Evolutionary conservation across 2,888 invertebrate genomes (phyloP).

Genomic region (Silvanus unidentatus): DNA sequence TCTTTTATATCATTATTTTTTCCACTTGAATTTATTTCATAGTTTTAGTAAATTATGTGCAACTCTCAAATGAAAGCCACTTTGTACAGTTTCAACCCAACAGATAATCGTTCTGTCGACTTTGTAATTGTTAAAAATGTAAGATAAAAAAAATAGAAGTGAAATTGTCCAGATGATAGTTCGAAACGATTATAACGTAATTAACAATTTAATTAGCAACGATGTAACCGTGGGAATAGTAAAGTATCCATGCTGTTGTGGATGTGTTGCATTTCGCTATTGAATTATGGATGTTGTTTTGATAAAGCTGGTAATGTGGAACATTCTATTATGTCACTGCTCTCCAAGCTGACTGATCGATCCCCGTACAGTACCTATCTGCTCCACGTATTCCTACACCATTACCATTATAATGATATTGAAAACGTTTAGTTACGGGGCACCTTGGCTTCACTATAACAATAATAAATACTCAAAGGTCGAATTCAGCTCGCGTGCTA

Average conservation of each 20-base stretch:
- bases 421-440: constrained; percentile 10
- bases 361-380: constrained; percentile 24
- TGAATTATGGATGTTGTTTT: constrained; percentile 39
- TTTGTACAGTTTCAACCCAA: too few species aligned
- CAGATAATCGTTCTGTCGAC: too few species aligned
- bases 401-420: constrained; percentile 19
- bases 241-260: constrained; percentile 22
- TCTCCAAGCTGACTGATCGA: constrained; percentile 33
- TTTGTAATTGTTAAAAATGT: too few species aligned
- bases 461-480: constrained; percentile 9
- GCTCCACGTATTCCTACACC: constrained; percentile 11
- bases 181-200: too few species aligned
- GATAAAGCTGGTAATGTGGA: constrained; percentile 39
- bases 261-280: constrained; percentile 15
- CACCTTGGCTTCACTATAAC: constrained; percentile 11
- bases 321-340: constrained; percentile 39
- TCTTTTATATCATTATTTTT: too few species aligned
- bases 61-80: too few species aligned
- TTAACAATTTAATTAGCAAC: too few species aligned
- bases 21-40: too few species aligned
- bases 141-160: too few species aligned
- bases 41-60: too few species aligned
- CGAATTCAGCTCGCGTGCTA: constrained; percentile 16
- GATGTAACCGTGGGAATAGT: constrained; percentile 34
- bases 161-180: too few species aligned